Evolutionary conservation across 1,140 invertebrate genomes (phyloP), one percentile per base, ranked within the genome.

Genomic region (Drosophila novamexicana): DNA sequence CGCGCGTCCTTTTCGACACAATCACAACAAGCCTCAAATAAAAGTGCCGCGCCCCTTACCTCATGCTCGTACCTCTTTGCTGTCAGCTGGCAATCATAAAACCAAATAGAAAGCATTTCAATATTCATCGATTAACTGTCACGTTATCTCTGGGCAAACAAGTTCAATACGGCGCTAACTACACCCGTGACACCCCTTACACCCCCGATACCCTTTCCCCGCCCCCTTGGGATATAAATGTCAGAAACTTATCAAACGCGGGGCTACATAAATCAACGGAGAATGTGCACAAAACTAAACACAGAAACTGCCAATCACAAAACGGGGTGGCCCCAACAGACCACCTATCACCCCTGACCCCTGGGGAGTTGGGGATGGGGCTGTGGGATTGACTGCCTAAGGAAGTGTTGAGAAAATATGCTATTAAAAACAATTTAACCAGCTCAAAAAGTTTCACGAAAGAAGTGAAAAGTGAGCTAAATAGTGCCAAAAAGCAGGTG

Each of bases 81-180:
- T 62, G 29, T 58, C 37, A 65, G 42, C 22, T 37, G 32, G n/a
- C 37, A 58, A 45, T 50, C 58, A 76, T 79, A 77, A 63, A 69
- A 79, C 39, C 50, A 37, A 74, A 70, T 44, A 58, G 72, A 70
- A 70, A 54, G 76, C 59, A 69, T 76, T 88, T 79, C 76, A 79
- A 74, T 88, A 83, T 88, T 77, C 63, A 86, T 86, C 68, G 83
- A 86, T 86, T 86, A 77, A 50, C 79, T 89, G 84, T 86, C 84
- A 77, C 72, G 54, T 73, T 88, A 86, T 82, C 76, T 37, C 39
- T 36, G 49, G 5, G 53, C 65, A 71, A 83, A 72, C 80, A 71
- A 79, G 76, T 80, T 64, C 39, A 68, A 59, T 49, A 67, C 63
- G 74, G 50, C 65, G n/a, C 54, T 78, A 75, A 81, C 62, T 45